phyloP scores from a whole-genome alignment of 2,113 vertebrate genomes.

The Ptilonorhynchus violaceus region DNA sequence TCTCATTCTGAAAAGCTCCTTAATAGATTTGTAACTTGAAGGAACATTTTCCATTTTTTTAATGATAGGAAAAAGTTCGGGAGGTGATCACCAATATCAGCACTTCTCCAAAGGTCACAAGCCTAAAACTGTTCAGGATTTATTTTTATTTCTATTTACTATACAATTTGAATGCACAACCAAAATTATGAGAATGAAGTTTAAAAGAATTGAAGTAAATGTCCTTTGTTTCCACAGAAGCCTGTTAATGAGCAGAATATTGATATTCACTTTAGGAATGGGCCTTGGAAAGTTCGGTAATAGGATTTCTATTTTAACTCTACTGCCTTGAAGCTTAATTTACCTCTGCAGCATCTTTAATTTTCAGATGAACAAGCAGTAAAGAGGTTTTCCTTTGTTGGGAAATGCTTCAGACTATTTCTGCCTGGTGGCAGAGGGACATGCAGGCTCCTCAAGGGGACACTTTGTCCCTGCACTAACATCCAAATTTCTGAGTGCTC shows the following conservation, averaged over 20 bases:
- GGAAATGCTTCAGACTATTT: background rate
- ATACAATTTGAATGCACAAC: background rate
- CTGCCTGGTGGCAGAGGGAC: background rate
- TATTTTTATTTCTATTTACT: background rate
- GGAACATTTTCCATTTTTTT: background rate
- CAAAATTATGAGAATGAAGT: background rate
- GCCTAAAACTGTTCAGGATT: background rate
- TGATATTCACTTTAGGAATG: background rate
- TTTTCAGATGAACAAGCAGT: background rate
- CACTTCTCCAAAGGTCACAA: background rate
- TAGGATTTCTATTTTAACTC: background rate
- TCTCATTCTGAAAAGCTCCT: background rate
- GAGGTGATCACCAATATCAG: background rate
- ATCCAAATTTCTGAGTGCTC: background rate
- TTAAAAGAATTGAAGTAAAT: background rate
- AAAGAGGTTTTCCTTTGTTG: background rate
- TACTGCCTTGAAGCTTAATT: background rate
- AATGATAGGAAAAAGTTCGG: background rate
- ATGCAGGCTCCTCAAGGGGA: rapidly evolving
- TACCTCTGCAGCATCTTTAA: background rate
- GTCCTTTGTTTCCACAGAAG: background rate
- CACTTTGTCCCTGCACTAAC: rapidly evolving
- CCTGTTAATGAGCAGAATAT: background rate
- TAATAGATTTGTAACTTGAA: background rate
- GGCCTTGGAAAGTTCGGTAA: background rate